Conservation (phyloP, 2,797 vertebrate genomes). For the Hoplostethus mediterraneus region DNA sequence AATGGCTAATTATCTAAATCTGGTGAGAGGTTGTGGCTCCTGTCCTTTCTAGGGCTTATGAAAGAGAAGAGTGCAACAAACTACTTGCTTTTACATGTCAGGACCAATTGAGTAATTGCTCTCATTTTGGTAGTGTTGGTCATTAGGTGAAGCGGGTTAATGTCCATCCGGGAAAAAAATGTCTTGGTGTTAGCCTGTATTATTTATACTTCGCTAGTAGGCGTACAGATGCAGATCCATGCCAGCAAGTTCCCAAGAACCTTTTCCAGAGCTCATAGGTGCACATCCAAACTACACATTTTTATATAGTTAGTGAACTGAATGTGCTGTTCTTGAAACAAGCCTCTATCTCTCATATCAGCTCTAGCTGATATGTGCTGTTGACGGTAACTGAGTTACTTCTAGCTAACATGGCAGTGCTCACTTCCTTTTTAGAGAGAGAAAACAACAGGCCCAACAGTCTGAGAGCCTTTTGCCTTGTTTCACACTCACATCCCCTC, state of each 20-base stretch:
- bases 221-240: no score
- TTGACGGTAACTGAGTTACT: constrained; percentile 14
- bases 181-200: not conserved
- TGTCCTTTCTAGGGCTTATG: constrained; percentile 2
- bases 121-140: not conserved
- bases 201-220: no score
- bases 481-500: constrained; percentile 39
- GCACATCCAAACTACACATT: not conserved
- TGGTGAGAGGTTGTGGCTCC: not conserved
- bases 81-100: not conserved
- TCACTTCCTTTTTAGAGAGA: constrained; percentile 20
- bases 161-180: not conserved
- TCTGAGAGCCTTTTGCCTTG: constrained; percentile 6
- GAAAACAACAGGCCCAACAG: constrained; percentile 14
- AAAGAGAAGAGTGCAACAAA: not conserved
- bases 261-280: not conserved
- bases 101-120: not conserved
- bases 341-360: constrained; percentile 9
- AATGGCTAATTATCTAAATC: not conserved
- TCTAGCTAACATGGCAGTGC: not conserved
- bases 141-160: not conserved
- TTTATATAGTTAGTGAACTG: not conserved
- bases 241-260: not conserved
- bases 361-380: not conserved
- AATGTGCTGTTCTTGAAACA: not conserved